Evolutionary conservation across 2,888 invertebrate species (phyloP), one percentile per base, ranked within the genome.

Genomic region (Margaritifera margaritifera): DNA sequence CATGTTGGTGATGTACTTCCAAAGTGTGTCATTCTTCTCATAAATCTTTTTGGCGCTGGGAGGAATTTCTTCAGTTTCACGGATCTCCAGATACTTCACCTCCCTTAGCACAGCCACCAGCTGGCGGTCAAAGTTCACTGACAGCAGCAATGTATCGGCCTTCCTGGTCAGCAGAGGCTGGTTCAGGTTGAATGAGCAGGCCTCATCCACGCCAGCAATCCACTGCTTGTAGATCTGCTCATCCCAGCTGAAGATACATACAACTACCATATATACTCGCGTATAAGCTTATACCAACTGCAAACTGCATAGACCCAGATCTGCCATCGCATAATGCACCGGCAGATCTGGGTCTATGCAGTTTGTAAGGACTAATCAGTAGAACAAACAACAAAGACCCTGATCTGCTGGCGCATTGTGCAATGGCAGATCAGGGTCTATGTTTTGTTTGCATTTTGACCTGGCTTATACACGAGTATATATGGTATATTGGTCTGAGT

Each of bases 41-140:
- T 94, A 95, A 77, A 98, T 92, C 20, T 93, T 87, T 24, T 94
- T 95, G 79, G 93, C 93, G 74, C 86, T 86, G 18, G 74, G 74
- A 3, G 90, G 89, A 57, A 90, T 84, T 27, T 88, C 85, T n/a
- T 93, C 92, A 65, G 93, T 92, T 27, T 92, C 92, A 90, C 93
- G 92, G 74, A 93, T 92, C 82, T 94, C 94, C 80, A 98, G 91
- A 88, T 97, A 97, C 86, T 95, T 95, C 4, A 97, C 96, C 91
- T 98, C 98, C 77, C 95, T 93, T 74, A 98, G 90, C 59, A 96
- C 93, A 27, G 95, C 94, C 78, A 94, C 92, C 63, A 96, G 90
- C 93, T 95, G 92, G 6, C 93, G 92, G 89, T 95, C 95, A 86
- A 97, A 97, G 92, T 97, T 97, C 62, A 96, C 91, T 62, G 93